phyloP scores from a whole-genome alignment of 2,888 invertebrate species.

The Dynastes maya region DNA sequence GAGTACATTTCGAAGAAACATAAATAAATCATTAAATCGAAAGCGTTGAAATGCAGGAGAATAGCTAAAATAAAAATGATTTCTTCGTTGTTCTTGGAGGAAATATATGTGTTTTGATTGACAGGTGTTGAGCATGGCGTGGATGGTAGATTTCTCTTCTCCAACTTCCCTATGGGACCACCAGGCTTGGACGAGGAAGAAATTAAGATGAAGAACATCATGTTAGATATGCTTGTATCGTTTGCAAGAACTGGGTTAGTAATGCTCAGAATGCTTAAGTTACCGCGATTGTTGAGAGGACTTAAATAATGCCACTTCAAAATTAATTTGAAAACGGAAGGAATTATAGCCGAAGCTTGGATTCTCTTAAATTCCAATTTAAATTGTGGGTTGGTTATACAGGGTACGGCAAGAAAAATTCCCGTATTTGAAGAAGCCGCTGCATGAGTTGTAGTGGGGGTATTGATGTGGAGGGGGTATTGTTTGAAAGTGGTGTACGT shows the following conservation, averaged over 20 bases:
- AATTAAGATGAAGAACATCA: constrained; percentile 59
- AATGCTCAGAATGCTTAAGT: not conserved
- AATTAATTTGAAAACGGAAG: too few relatives aligned
- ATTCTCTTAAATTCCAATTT: too few relatives aligned
- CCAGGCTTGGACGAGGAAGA: constrained; percentile 51
- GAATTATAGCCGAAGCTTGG: too few relatives aligned
- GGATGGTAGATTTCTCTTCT: constrained; percentile 44
- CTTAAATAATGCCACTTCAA: too few relatives aligned
- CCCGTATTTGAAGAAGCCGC: too few relatives aligned
- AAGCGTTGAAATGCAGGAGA: not conserved
- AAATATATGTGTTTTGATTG: not conserved
- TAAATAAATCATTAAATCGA: not conserved
- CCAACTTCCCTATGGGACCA: not conserved
- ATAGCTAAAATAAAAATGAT: not conserved
- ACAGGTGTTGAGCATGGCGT: constrained; percentile 43
- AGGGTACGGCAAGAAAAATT: too few relatives aligned
- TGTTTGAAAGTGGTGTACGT: too few relatives aligned
- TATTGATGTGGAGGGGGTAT: too few relatives aligned
- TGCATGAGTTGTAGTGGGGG: too few relatives aligned
- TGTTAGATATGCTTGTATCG: constrained; percentile 58
- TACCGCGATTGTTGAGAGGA: too few relatives aligned
- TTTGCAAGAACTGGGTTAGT: constrained; percentile 61
- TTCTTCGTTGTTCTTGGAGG: not conserved
- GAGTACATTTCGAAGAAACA: not conserved
- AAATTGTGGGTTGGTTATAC: too few relatives aligned